Base-by-base conservation (phyloP, 2,888 invertebrate species). In the Latheticus oryzae region DNA sequence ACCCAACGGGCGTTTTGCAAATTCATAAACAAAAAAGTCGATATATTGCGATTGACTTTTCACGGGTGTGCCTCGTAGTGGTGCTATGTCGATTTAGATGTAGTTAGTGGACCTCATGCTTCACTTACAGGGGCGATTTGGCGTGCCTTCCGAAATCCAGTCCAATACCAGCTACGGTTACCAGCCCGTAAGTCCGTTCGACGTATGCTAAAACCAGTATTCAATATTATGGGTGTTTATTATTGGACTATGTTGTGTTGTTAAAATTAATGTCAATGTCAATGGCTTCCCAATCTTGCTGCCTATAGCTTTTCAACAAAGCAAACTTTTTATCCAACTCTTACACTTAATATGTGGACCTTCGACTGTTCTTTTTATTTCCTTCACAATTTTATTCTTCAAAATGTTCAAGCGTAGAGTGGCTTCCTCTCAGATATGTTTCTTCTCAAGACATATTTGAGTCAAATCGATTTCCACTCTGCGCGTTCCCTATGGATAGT, bases 101-200 rank as follows among this genome's bases (percentile, higher is more conserved):
- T 73, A 76, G 72, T 71, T 67, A 73, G 73, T 69, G 61, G 69
- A 67, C 63, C 66, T 72, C 71, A 72, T 73, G 70, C 74, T 74
- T 77, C 70, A 73, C 69, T 83, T 83, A 77, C 83, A 83, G 83
- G 82, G 83, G 83, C 71, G 83, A 83, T 72, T 74, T 80, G 68
- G 78, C 79, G 67, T 71, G 78, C 71, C 78, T 79, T 67, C 74
- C 76, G 65, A 78, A 78, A 73, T 73, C 73, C 59, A 68, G 38
- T 40, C 65, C 66, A 40, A 56, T 75, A 61, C 70, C 76, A 62
- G 72, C 74, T 56, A 70, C 74, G 62, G 74, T 76, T 66, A 73
- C 72, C 67, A 78, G 76, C 69, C 75, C 78, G 80, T 80, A 80
- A 80, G 79, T 79, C 63, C 67, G 71, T 58, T 65, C 65, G 67